Evolutionary conservation across 2,797 vertebrate species (phyloP), one percentile per base, ranked within the genome.

Genomic region (Lagorchestes hirsutus): DNA sequence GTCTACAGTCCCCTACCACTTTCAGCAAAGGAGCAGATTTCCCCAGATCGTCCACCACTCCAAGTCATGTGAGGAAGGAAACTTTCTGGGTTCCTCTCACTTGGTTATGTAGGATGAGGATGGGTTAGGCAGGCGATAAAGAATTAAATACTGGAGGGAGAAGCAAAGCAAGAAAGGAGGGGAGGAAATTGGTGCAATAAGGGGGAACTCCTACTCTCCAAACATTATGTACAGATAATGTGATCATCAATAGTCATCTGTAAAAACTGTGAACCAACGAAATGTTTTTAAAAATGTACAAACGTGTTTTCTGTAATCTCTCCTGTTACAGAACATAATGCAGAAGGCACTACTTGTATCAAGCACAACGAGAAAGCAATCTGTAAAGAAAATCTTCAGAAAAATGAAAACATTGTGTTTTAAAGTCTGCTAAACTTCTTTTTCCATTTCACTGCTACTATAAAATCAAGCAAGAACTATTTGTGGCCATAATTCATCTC

Each of bases 391-490:
- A 82, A 40, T 55, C 92, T 93, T 28, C 8, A 55, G 13, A 82
- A 93, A 92, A 96, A 57, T 6, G 57, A 0, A 96, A 62, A 93
- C 34, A 54, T 10, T 34, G 4, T 18, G 95, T 90, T 95, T 40
- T 46, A 46, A 46, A 46, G 3, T 82, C 74, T 92, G 93, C 50
- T 55, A 95, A 95, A 29, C 11, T 16, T 59, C 92, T 14, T 34
- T 11, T 55, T 87, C 56, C 90, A 24, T 59, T 96, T 46, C 31
- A 31, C 1, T 62, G 34, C 46, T 56, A 91, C 31, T 94, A 16
- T 22, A 82, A 31, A 95, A 92, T 92, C 52, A 58, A 55, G 28
- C 31, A 59, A 82, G 54, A 12, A 24, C 11, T 82, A 95, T 12
- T 16, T 4, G 34, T 3, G 1, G 50, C 24, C 93, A 95, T 5